Evolutionary conservation across 2,797 vertebrate species (phyloP).

Genomic region (Clamator glandarius): DNA sequence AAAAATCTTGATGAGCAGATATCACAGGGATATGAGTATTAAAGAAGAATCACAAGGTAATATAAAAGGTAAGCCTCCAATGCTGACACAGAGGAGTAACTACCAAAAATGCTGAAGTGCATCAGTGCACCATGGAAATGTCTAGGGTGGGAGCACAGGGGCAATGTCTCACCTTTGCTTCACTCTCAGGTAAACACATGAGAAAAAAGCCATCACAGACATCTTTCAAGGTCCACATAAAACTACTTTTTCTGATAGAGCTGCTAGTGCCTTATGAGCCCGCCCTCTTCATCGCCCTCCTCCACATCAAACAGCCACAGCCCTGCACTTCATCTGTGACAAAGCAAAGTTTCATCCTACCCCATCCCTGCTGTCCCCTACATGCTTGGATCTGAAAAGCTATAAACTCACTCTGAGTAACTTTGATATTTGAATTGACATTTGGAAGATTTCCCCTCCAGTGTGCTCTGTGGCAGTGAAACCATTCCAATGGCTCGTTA

Average conservation of each 20-base stretch:
- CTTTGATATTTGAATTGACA: neutral
- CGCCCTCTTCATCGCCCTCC: neutral
- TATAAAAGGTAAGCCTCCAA: neutral
- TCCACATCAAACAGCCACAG: neutral
- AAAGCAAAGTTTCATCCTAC: neutral
- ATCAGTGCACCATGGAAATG: neutral
- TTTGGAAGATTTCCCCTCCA: slow-evolving; percentile 5
- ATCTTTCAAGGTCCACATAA: neutral
- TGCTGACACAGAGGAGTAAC: neutral
- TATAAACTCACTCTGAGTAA: neutral
- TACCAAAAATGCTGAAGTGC: neutral
- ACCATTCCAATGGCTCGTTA: neutral
- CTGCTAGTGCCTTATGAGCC: neutral
- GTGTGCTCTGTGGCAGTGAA: neutral
- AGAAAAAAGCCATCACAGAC: neutral
- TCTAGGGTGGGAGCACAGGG: neutral
- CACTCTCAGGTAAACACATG: neutral
- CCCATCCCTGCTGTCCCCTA: neutral
- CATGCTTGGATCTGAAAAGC: neutral
- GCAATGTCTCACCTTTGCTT: neutral
- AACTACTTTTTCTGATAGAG: neutral
- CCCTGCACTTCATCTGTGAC: neutral
- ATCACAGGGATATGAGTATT: neutral
- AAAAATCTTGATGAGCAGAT: neutral
- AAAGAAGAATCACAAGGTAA: neutral